Base-by-base conservation (phyloP, 2,113 vertebrate species). In the Oreochromis spilurus region DNA sequence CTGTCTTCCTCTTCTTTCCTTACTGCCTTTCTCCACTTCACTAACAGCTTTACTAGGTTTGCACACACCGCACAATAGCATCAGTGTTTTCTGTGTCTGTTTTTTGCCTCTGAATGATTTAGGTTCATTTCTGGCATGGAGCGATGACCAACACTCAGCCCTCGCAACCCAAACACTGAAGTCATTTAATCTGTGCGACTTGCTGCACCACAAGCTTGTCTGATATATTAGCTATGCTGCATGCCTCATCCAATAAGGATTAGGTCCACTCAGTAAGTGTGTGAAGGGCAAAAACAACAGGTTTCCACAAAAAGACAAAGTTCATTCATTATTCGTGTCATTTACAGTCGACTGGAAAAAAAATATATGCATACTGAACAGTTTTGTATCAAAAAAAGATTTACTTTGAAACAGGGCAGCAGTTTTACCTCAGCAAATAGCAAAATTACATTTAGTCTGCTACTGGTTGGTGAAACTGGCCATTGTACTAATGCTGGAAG, bases 141-240 rank as follows among this genome's bases (percentile, higher is more conserved):
- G 85, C 86, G 57, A 93, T 79, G 87, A 89, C 90, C 92, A 87
- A 91, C 93, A 87, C 90, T 95, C 90, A 88, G 86, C 91, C 84
- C 87, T 88, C 17, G 26, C 86, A 93, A 89, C 91, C 91, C 91
- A 93, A 92, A 95, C 91, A 94, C 85, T 40, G 91, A 91, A 77
- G 90, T 93, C 91, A 94, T 94, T 94, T 87, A 93, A 96, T 95
- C 92, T 87, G 11, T 26, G 94, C n/a, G 85, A 89, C 85, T 94
- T 58, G 91, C 93, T 89, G 89, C 90, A 86, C 91, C 82, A 19
- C 78, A 70, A 86, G 60, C 82, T 80, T 10, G 87, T 88, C 91
- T 92, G 86, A 94, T 93, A 90, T 91, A 93, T 93, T 88, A 93
- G 86, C 82, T 54, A 40, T 16, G 31, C 90, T 84, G 26, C 45